phyloP scores from a whole-genome alignment of 2,797 vertebrate genomes.

The Valencia hispanica region DNA sequence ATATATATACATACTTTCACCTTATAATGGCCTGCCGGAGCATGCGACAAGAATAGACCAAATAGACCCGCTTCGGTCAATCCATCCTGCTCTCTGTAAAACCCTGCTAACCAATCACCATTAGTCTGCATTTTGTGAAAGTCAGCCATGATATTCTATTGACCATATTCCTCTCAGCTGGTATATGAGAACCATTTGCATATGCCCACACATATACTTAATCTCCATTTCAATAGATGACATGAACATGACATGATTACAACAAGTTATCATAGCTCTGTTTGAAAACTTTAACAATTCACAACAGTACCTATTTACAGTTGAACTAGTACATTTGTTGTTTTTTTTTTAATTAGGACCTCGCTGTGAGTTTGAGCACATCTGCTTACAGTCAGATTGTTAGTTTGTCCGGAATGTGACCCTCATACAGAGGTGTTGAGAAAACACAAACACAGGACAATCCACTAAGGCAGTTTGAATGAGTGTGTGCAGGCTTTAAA shows the following conservation, averaged over 20 bases:
- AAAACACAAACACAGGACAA: conserved; percentile 70
- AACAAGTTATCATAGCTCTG: conserved; percentile 8
- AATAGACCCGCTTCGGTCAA: not conserved
- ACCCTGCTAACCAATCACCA: not conserved
- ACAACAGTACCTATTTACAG: conserved; percentile 32
- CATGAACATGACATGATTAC: conserved; percentile 3
- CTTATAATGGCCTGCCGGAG: not conserved
- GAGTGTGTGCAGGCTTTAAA: conserved; percentile 70
- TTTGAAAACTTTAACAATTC: not conserved
- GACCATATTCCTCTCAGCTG: not conserved
- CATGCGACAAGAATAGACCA: not conserved
- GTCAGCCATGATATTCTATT: not conserved
- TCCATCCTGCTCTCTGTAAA: not conserved
- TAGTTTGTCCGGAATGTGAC: conserved; percentile 61
- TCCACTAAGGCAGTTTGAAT: conserved; percentile 69
- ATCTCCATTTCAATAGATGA: conserved; percentile 2
- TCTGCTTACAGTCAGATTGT: conserved; percentile 72
- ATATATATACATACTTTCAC: not conserved
- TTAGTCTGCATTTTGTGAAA: not conserved
- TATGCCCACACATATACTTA: not conserved
- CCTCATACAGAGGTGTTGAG: conserved; percentile 73
- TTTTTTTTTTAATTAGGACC: conserved; percentile 70
- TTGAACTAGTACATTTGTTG: conserved; percentile 63
- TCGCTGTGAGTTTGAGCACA: conserved; percentile 66
- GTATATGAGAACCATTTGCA: not conserved